Evolutionary conservation across 2,113 vertebrate species (phyloP), one percentile per base, ranked within the genome.

Genomic region (Lipophrys pholis): DNA sequence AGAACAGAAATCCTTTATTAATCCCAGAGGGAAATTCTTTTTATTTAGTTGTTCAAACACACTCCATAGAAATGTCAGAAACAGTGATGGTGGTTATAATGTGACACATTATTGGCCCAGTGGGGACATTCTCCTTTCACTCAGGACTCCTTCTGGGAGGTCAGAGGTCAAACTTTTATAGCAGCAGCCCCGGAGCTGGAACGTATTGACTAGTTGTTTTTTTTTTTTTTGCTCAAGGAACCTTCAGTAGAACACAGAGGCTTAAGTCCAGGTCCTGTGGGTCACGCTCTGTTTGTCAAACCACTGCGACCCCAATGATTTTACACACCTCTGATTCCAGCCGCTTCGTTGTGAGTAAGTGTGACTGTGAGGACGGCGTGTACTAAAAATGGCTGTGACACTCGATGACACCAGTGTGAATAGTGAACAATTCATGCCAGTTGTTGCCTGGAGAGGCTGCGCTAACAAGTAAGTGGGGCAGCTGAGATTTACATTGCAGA

Each of bases 161-260:
- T 87, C 90, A 90, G 78, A 70, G 90, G 89, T 89, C 89, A 85
- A 62, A 83, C 70, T 7, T 92, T 89, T 89, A 86, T 70, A 70
- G 73, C 82, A 46, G 78, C 81, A 52, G 76, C 67, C 51, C 65
- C 36, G 11, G 53, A 66, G 48, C 50, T 76, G 41, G 62, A 73
- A 17, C 35, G 42, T 46, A 72, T 48, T 75, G 56, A 17, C 48
- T 51, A 9, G 38, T 30, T 30, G n/a, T 30, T 30, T 30, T 30
- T 30, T 30, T 30, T 30, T 30, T 30, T 67, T 55, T 75, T 53
- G 55, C 70, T 46, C 49, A 41, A 54, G 51, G 67, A 73, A 76
- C 69, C 81, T 65, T 78, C 56, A 54, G 71, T 50, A 62, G 59
- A 45, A n/a, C 11, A 54, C n/a, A 11, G 2, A 62, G 21, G 35